Conservation (phyloP, 2,888 invertebrate species). For the Eupithecia subfuscata region DNA sequence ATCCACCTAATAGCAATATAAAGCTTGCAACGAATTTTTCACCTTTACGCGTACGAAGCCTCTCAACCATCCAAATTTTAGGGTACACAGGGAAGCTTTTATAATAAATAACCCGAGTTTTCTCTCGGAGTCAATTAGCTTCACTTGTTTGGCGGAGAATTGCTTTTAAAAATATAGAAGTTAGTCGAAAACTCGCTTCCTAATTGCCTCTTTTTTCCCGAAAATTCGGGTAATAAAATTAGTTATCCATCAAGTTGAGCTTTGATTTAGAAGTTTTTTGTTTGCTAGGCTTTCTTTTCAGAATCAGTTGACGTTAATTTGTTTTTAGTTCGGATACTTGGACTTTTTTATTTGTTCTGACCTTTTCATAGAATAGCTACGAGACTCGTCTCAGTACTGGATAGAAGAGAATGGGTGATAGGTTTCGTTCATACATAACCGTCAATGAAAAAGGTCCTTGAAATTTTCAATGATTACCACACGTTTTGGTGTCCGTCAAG, state of each 20-base stretch:
- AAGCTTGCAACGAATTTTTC: background rate
- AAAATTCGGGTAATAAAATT: constrained; percentile 30
- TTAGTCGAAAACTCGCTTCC: constrained; percentile 37
- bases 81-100: constrained; percentile 44
- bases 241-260: constrained; percentile 29
- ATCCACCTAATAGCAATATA: background rate
- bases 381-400: background rate
- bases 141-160: constrained; percentile 54
- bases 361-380: background rate
- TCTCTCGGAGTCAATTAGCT: constrained; percentile 57
- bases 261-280: constrained; percentile 29
- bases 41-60: constrained; percentile 6
- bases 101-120: constrained; percentile 55
- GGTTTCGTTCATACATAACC: no score
- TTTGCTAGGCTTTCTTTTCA: constrained; percentile 19
- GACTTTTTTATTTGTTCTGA: constrained; percentile 1
- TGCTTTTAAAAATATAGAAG: constrained; percentile 49
- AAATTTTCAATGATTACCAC: no score
- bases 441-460: background rate
- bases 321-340: constrained; percentile 8
- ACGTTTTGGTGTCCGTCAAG: no score
- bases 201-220: constrained; percentile 46
- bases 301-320: constrained; percentile 30
- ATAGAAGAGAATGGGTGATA: background rate
- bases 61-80: constrained; percentile 39